These are phyloP conservation scores for Watsonalla binaria DNA, from an alignment of 2,888 invertebrate species.

Conservation along the genomic window DNA sequence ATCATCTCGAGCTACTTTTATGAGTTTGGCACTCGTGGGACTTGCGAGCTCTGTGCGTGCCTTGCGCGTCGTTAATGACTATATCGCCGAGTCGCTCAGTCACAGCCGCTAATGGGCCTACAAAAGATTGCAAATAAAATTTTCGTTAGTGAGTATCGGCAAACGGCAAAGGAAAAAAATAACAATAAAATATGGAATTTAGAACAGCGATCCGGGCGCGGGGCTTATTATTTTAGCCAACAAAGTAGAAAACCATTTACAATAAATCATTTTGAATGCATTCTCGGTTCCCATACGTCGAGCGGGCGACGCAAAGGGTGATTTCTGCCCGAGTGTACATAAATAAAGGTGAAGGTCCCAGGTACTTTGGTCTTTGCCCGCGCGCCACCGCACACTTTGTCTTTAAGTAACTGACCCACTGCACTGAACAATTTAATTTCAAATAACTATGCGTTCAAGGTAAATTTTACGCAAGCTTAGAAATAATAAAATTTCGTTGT, in stretches of 20 bases:
- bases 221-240: conserved; percentile 77
- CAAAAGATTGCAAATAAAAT: conserved; percentile 63
- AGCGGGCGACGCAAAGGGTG: conserved; percentile 76
- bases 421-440: neutral
- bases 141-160: conserved; percentile 44
- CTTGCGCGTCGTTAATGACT: conserved; percentile 30
- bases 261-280: conserved; percentile 79
- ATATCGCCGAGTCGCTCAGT: conserved; percentile 45
- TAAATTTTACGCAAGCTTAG: too few relatives aligned
- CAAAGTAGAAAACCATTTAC: conserved; percentile 79
- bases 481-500: too few relatives aligned
- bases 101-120: conserved; percentile 36
- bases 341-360: conserved; percentile 76
- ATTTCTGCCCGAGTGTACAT: conserved; percentile 76
- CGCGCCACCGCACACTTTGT: conserved; percentile 21
- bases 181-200: conserved; percentile 72
- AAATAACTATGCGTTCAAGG: too few relatives aligned
- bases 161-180: conserved; percentile 50
- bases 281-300: conserved; percentile 74
- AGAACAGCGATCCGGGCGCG: conserved; percentile 65
- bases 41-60: conserved; percentile 9
- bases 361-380: conserved; percentile 55
- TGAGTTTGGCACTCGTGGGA: conserved; percentile 28
- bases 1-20: conserved; percentile 39
- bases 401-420: conserved; percentile 25